Evolutionary conservation across 2,113 vertebrate species (phyloP).

Genomic region (Erythrolamprus reginae): DNA sequence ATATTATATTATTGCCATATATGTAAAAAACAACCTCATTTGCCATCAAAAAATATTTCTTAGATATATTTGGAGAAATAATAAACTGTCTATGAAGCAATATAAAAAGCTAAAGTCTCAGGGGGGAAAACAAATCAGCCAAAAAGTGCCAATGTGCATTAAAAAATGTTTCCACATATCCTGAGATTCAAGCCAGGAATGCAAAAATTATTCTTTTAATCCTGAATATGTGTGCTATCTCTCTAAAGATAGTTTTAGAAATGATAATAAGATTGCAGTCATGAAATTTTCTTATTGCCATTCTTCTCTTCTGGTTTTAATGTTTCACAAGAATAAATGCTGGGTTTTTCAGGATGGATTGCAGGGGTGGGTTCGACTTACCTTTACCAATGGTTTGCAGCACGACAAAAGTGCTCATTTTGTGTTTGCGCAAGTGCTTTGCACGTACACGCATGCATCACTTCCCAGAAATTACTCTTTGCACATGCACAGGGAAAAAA

Average conservation of each 20-base stretch:
- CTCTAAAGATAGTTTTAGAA: neutral
- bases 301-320: neutral
- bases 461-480: no score
- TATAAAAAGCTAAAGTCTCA: neutral
- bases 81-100: neutral
- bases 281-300: neutral
- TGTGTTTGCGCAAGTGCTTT: no score
- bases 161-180: neutral
- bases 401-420: no score
- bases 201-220: neutral
- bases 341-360: neutral
- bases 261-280: neutral
- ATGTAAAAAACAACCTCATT: neutral
- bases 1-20: neutral
- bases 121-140: neutral
- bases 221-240: neutral
- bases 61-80: neutral
- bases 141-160: neutral
- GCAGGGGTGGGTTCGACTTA: neutral
- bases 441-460: no score
- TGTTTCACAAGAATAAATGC: neutral
- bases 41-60: neutral
- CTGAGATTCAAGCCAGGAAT: neutral
- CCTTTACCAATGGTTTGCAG: no score
- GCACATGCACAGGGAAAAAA: no score